phyloP scores from a whole-genome alignment of 2,888 invertebrate genomes.

The Drosophila multiciliata region DNA sequence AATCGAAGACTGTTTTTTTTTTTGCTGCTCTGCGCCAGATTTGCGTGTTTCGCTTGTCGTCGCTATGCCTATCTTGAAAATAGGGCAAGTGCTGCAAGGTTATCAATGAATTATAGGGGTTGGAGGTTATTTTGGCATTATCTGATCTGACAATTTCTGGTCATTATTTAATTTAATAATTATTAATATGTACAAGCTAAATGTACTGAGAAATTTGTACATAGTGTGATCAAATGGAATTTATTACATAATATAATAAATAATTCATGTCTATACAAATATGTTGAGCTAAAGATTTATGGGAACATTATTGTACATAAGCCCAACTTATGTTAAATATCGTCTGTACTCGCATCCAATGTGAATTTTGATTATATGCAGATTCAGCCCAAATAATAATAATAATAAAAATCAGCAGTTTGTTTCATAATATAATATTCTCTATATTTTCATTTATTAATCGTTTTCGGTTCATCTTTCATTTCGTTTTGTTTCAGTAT shows the following conservation, averaged over 20 bases:
- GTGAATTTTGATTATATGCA: not conserved
- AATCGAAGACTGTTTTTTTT: constrained; percentile 17
- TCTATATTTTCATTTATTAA: constrained; percentile 82
- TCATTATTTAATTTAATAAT: constrained; percentile 23
- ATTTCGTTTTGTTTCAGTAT: constrained; percentile 72
- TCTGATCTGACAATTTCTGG: constrained; percentile 20
- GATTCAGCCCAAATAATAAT: not conserved
- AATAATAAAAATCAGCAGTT: not conserved
- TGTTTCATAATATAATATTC: constrained; percentile 79
- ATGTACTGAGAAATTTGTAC: constrained; percentile 6
- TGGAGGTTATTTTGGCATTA: constrained; percentile 47
- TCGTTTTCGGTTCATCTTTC: constrained; percentile 58
- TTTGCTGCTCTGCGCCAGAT: constrained; percentile 5
- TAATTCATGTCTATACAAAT: not conserved
- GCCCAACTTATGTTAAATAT: not conserved
- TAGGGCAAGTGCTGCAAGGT: constrained; percentile 22
- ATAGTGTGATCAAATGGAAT: not conserved
- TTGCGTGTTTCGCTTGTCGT: constrained; percentile 12
- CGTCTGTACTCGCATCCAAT: not conserved
- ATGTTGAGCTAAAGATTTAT: not conserved
- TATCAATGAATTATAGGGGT: not conserved
- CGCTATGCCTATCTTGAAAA: constrained; percentile 25
- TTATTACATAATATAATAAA: not conserved
- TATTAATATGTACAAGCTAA: constrained; percentile 16
- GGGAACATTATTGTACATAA: not conserved